Evolutionary conservation across 23 tunicate genomes (phyloP), one percentile per base, ranked within the genome.

Genomic region (Diplosoma virens): DNA sequence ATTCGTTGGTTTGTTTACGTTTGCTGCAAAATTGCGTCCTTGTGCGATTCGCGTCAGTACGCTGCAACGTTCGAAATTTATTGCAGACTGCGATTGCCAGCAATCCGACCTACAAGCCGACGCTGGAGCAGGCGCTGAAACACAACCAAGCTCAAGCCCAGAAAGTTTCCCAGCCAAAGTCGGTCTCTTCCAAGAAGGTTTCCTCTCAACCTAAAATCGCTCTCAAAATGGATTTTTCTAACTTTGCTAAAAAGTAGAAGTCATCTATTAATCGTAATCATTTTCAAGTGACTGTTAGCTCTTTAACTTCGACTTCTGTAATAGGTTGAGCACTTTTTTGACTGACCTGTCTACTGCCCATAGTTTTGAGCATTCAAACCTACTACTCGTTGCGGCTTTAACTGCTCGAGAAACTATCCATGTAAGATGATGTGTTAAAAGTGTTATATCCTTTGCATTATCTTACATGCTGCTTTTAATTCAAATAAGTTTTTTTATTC

Each of bases 141-240:
- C 73, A 36, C 2, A 87, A 73, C 55, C 88, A 87, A 61, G 71
- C 59, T 29, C 53, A 64, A 21, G 33, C 21, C 9, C 79, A 85
- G 37, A 84, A 69, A 36, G 71, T 25, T 37, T 35, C 60, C 33
- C 84, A 79, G 76, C 79, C 77, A 58, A 74, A 37, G 63, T 67
- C 82, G 11, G 73, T 70, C 2, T 75, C 78, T 24, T 63, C 77
- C 0, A 81, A 50, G 58, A 67, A 67, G 28, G 63, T 75, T 1
- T 37, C 56, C 25, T 78, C 83, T 5, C 89, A 70, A 26, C 98
- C 98, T 0, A 67, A 60, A 7, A 93, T 93, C 37, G 59, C 70
- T 34, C 82, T 93, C 6, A 93, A 93, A 72, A 93, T 93, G 98
- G 93, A 93, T 59, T 93, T 93, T 47, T 93, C 98, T 4, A 87